A percentile compares a stretch with the other conserved stretches of the same genome.
phyloP scores from a whole-genome alignment of 1,140 invertebrate species.

The Zaprionus taronus region DNA sequence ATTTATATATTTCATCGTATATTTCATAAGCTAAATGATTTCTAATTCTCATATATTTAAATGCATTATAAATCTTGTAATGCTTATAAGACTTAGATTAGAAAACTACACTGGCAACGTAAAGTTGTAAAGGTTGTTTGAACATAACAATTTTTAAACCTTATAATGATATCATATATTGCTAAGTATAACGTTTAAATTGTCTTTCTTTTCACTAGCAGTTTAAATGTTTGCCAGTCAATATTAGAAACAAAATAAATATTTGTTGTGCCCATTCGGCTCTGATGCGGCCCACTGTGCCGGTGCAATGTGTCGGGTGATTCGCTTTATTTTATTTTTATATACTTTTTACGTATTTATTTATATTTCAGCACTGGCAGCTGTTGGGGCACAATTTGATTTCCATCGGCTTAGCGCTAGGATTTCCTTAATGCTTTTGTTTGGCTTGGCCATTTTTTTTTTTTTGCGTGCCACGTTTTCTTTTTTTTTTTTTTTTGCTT shows the following conservation, averaged over 20 bases:
- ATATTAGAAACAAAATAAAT: background rate
- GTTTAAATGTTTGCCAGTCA: too few species aligned
- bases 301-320: constrained; percentile 26
- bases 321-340: constrained; percentile 44
- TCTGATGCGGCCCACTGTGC: constrained; percentile 25
- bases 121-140: too few species aligned
- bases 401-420: constrained; percentile 54
- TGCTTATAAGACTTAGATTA: too few species aligned
- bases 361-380: constrained; percentile 43
- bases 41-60: too few species aligned
- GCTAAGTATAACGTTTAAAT: too few species aligned
- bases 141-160: too few species aligned
- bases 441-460: constrained; percentile 18
- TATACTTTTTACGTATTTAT: constrained; percentile 49
- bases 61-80: too few species aligned
- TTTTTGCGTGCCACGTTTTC: background rate
- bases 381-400: constrained; percentile 54
- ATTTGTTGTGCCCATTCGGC: background rate
- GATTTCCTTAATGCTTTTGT: constrained; percentile 56
- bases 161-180: too few species aligned
- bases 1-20: too few species aligned
- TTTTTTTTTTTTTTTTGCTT: background rate
- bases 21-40: too few species aligned
- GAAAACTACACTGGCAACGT: too few species aligned
- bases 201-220: too few species aligned